Evolutionary conservation across 2,888 invertebrate species (phyloP), one percentile per base, ranked within the genome.

Genomic region (Cyclophora punctaria): DNA sequence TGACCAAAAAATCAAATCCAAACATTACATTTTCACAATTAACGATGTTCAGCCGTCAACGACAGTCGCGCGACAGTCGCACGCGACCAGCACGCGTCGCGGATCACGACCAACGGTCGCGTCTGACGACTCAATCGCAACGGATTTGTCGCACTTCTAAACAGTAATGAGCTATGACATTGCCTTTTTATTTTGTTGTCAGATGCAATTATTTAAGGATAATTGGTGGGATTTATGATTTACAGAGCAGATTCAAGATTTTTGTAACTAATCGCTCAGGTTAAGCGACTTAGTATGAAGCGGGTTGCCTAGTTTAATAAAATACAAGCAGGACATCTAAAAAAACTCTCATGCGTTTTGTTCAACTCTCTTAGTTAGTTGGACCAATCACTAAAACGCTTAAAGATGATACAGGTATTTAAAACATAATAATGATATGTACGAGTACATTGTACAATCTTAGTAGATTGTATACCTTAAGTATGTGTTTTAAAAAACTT

Each of bases 81-180:
- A 78, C 82, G 80, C 66, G 83, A 1, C 68, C 20, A 61, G n/a
- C 83, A 66, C 81, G 69, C 69, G 74, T 37, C 49, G 35, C 65
- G 78, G 81, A 78, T 81, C 73, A 80, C 49, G 60, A 62, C 74
- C 73, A 77, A 76, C 71, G 71, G 72, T 71, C 71, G 61, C 73
- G 63, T 62, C 56, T 64, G 71, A 80, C 71, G 71, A 71, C 82
- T 80, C 78, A 73, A 83, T 83, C 73, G 67, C 54, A 52, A 59
- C 56, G 64, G 73, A 75, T 77, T 77, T 73, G 75, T 67, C 69
- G 69, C 71, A 69, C 64, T 64, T 58, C 62, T 58, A 53, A 57
- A 55, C 66, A 53, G 62, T 81, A 83, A 84, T 78, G 78, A 82
- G 76, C 63, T 75, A 73, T 83, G 83, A 83, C 83, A 80, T 74